Evolutionary conservation across 2,113 vertebrate species (phyloP).

Genomic region (Gnathonemus longibarbis): DNA sequence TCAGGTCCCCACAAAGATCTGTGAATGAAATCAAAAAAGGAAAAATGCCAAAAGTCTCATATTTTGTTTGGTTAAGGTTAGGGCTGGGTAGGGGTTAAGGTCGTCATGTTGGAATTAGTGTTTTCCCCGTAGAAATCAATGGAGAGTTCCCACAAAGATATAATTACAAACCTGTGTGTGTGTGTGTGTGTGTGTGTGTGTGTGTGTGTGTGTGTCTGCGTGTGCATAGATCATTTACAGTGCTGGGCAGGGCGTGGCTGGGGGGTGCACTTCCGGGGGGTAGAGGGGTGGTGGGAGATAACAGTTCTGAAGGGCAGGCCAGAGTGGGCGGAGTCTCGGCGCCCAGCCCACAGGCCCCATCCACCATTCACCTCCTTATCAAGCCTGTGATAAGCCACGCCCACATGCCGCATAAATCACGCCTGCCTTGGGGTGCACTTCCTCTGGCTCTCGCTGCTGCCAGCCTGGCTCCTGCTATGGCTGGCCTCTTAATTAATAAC

Average conservation of each 20-base stretch:
- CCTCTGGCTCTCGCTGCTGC: constrained; percentile 27
- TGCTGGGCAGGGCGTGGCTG: background rate
- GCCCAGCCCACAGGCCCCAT: constrained; percentile 26
- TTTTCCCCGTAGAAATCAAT: no score
- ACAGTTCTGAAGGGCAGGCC: background rate
- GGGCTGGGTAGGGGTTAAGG: background rate
- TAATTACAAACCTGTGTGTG: no score
- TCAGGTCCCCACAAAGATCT: no score
- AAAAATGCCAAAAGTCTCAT: no score
- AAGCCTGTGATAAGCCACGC: constrained; percentile 44
- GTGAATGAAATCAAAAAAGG: no score
- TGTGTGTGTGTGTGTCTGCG: background rate
- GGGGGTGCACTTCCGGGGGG: background rate
- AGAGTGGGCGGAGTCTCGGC: constrained; percentile 38
- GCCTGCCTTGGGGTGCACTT: constrained; percentile 36
- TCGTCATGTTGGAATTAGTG: no score
- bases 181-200: background rate
- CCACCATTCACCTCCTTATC: constrained; percentile 53
- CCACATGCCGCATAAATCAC: constrained; percentile 57
- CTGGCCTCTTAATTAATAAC: constrained; percentile 62
- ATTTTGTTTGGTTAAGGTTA: background rate
- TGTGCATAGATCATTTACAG: background rate
- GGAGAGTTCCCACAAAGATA: no score
- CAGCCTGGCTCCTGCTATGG: constrained; percentile 24
- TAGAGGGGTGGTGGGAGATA: background rate